These are phyloP conservation scores for Gasterosteus nipponicus DNA, from an alignment of 2,113 vertebrate genomes.

Conservation along the genomic window DNA sequence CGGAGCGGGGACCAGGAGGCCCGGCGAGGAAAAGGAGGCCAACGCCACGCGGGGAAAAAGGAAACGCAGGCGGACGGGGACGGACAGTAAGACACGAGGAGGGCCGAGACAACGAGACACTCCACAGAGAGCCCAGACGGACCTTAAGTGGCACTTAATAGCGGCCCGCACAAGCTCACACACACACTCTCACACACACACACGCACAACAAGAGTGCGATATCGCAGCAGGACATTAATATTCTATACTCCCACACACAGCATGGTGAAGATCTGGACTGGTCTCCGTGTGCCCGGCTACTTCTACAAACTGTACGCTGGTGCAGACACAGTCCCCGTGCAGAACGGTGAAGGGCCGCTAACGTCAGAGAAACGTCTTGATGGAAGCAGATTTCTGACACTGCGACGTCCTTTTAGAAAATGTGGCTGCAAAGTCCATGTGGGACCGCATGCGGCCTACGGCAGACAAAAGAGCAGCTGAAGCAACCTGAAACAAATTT, in stretches of 20 bases:
- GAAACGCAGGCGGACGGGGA: constrained; percentile 6
- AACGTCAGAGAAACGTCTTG: constrained; percentile 2
- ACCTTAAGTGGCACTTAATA: constrained; percentile 57
- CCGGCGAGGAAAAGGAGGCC: constrained; percentile 19
- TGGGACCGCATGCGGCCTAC: constrained; percentile 22
- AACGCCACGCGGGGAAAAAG: constrained; percentile 25
- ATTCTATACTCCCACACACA: constrained; percentile 78
- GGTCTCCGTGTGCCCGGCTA: constrained; percentile 59
- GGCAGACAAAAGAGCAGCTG: constrained; percentile 42
- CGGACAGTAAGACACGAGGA: constrained; percentile 45
- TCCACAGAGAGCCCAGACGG: constrained; percentile 49
- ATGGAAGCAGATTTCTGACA: constrained; percentile 18
- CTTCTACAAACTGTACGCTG: constrained; percentile 54
- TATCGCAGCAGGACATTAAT: constrained; percentile 77
- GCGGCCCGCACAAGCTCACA: constrained; percentile 41
- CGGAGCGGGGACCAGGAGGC: constrained; percentile 41
- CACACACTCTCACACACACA: constrained; percentile 40
- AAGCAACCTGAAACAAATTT: constrained; percentile 51
- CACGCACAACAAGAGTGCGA: constrained; percentile 47
- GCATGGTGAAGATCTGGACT: constrained; percentile 70
- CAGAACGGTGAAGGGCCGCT: constrained; percentile 31
- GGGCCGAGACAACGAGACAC: constrained; percentile 28
- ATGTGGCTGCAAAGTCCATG: constrained; percentile 12
- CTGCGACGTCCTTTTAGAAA: neutral
- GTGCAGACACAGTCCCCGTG: constrained; percentile 50